Evolutionary conservation across 92 coral and sea anemone species (phyloP), one percentile per base, ranked within the genome.

Genomic region (Chrysogorgia sp.): DNA sequence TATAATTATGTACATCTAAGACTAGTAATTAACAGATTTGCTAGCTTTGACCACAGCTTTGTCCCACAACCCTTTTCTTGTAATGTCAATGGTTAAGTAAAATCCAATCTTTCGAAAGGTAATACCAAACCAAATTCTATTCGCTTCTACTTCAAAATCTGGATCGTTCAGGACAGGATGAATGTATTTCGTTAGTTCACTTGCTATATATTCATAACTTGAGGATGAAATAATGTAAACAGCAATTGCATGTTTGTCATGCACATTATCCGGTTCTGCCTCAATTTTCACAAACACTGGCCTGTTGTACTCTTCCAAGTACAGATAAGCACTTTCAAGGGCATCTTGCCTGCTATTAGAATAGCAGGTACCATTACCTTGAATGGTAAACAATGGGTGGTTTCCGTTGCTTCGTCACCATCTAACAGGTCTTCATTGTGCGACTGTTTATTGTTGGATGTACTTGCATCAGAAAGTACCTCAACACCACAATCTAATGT

Each of bases 311-410:
- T 89, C 92, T 58, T 89, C 68, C 63, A 85, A 7, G 34, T 68
- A 49, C 0, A 71, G 74, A 50, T 24, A 82, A 25, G 92, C 85
- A 17, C 71, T 61, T 32, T 79, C 84, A 1, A 85, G 79, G 13
- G 88, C 86, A 0, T 34, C 47, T 20, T 89, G 90, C 32, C 80
- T 23, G 17, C 25, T 30, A 33, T 21, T 4, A 7, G 71, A 24
- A 63, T 82, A 61, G 77, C 92, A 89, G 3, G 87, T 75, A 10
- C 90, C 65, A 82, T 13, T 28, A 89, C 92, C 64, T 88, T 89
- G 45, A 85, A 89, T 29, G 87, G 85, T 57, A 81, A 34, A n/a
- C 81, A 33, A 47, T 85, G 85, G 0, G 43, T 72, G 9, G 65
- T 45, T 8, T 19, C 56, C 13, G 29, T 48, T 33, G 30, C 28